Evolutionary conservation across 1,140 invertebrate species (phyloP), one percentile per base, ranked within the genome.

Genomic region (Dermatophagoides farinae): DNA sequence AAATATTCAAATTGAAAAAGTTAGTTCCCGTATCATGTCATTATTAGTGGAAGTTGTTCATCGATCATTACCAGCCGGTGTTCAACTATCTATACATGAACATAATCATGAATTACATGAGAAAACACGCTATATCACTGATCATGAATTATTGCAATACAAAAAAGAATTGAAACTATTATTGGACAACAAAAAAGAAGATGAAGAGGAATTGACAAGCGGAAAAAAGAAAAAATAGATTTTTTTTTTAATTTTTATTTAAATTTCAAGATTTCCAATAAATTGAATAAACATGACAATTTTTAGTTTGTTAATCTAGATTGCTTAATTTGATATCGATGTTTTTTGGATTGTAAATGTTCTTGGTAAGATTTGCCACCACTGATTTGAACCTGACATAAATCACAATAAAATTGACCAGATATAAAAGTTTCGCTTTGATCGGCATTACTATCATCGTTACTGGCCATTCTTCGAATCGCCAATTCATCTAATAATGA

Each of bases 31-130:
- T 0, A 62, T 75, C 49, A 73, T 76, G 57, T 77, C 81, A 4
- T 69, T 84, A 25, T 74, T 88, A 31, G 67, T 87, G 37, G 77
- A 85, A 65, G 68, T 83, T 22, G 68, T 86, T 22, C 81, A 86
- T 68, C 77, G 80, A 1, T 71, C 76, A 14, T 67, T 82, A 47
- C 86, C 86, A 0, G 79, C 81, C 66, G 85, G 86, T 16, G 82
- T 88, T 14, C 75, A 74, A 1, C 62, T 87, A 10, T 71, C 72
- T 44, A 74, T 88, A 11, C 73, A 80, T 39, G 74, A 79, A 64
- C 79, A 77, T 63, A 64, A 74, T 65, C 70, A 74, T 6, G 71
- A 77, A 39, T 72, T 81, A 63, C 80, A 85, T 57, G 73, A 77
- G 64, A 72, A 78, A 22, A 75, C 43, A 10, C 58, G 84, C 50